Evolutionary conservation across 2,888 invertebrate species (phyloP).

Genomic region (Drosophila diplacantha): DNA sequence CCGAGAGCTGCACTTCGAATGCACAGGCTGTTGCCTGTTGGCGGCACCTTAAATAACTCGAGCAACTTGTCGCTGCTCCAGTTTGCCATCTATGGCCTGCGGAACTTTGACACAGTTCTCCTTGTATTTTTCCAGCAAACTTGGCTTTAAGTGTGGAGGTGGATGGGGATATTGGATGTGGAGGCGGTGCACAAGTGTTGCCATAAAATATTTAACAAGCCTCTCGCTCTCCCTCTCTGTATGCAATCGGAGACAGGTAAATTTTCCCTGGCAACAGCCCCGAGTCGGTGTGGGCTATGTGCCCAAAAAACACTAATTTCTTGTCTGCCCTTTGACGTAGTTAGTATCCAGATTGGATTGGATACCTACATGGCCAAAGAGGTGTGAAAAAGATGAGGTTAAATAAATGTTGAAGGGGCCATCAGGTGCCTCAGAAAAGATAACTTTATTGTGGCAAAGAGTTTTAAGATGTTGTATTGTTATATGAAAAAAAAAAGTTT

Average conservation of each 20-base stretch:
- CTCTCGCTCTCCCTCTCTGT: constrained; percentile 3
- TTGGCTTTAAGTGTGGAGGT: constrained; percentile 30
- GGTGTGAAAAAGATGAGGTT: constrained; percentile 6
- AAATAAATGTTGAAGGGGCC: constrained; percentile 5
- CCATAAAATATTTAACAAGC: constrained; percentile 55
- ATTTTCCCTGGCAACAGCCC: constrained; percentile 3
- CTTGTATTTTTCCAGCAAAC: constrained; percentile 32
- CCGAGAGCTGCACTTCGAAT: constrained; percentile 17
- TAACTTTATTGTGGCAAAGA: background rate
- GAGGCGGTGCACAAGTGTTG: constrained; percentile 24
- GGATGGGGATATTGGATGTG: constrained; percentile 6
- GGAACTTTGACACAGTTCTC: constrained; percentile 43
- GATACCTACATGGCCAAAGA: background rate
- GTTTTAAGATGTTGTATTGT: background rate
- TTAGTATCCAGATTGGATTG: constrained; percentile 1
- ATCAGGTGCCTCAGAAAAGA: background rate
- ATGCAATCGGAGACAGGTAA: constrained; percentile 13
- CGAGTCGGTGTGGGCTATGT: constrained; percentile 14
- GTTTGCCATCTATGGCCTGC: constrained; percentile 26
- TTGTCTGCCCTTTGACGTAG: constrained; percentile 8
- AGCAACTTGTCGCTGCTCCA: constrained; percentile 56
- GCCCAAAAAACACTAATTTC: constrained; percentile 19
- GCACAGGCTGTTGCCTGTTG: constrained; percentile 22
- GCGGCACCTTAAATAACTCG: constrained; percentile 52
- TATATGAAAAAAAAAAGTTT: background rate